phyloP scores from a whole-genome alignment of 2,113 vertebrate genomes.

The Cebidichthys violaceus region DNA sequence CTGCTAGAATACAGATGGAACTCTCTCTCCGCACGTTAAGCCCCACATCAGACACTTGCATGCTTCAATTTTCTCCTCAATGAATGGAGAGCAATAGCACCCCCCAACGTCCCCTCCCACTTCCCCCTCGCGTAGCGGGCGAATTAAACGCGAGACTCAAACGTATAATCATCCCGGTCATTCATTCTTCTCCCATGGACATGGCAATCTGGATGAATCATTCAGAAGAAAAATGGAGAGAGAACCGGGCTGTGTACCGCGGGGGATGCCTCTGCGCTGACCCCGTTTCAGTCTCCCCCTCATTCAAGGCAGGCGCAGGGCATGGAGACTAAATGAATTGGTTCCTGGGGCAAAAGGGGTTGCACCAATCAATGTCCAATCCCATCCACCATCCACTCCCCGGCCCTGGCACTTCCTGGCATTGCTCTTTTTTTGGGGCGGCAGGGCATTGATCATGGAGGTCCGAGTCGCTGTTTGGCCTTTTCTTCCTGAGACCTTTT shows the following conservation, averaged over 20 bases:
- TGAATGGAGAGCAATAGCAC: slow-evolving; percentile 76
- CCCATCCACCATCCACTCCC: slow-evolving; percentile 55
- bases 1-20: slow-evolving; percentile 67
- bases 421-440: slow-evolving; percentile 26
- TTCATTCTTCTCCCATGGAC: slow-evolving; percentile 57
- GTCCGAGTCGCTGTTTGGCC: slow-evolving; percentile 28
- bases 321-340: slow-evolving; percentile 67
- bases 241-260: slow-evolving; percentile 24
- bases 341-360: slow-evolving; percentile 60
- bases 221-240: slow-evolving; percentile 53
- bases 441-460: slow-evolving; percentile 60
- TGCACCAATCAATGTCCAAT: slow-evolving; percentile 67
- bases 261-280: slow-evolving; percentile 48
- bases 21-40: slow-evolving; percentile 59
- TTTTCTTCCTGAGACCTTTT: slow-evolving; percentile 43
- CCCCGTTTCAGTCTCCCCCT: slow-evolving; percentile 50
- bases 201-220: slow-evolving; percentile 61
- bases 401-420: slow-evolving; percentile 66
- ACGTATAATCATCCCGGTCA: slow-evolving; percentile 58
- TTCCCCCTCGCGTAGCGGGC: slow-evolving; percentile 25
- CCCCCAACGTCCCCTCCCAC: slow-evolving; percentile 34
- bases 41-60: slow-evolving; percentile 69
- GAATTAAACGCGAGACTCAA: slow-evolving; percentile 62
- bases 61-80: slow-evolving; percentile 69
- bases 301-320: slow-evolving; percentile 44